phyloP scores from a whole-genome alignment of 1,140 invertebrate species.

The Drosophila serrata region DNA sequence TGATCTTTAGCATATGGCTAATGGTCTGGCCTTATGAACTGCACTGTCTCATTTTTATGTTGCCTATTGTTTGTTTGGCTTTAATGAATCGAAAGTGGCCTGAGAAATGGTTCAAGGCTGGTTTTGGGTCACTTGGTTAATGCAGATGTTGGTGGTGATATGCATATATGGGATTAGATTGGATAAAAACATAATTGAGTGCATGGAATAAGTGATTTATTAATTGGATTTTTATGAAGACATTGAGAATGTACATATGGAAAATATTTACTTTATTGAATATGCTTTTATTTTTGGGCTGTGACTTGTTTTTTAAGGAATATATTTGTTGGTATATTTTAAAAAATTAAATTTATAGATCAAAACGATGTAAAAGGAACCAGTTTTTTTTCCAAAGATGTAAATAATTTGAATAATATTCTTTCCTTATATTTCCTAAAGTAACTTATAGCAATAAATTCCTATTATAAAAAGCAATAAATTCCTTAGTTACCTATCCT shows the following conservation, averaged over 20 bases:
- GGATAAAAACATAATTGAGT: conserved; percentile 2
- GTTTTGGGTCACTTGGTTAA: conserved; percentile 25
- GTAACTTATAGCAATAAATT: neutral
- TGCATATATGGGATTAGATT: neutral
- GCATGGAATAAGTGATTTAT: neutral
- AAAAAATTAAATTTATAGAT: neutral
- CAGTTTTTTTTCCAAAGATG: neutral
- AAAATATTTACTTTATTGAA: neutral
- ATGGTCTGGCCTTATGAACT: conserved; percentile 47
- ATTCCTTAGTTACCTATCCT: no score
- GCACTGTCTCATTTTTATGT: conserved; percentile 47
- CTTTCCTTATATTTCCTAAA: neutral
- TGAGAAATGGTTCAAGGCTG: conserved; percentile 48
- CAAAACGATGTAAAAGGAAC: neutral
- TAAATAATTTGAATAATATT: neutral
- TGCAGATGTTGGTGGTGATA: conserved; percentile 2
- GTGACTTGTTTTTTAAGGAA: neutral
- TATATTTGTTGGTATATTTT: neutral
- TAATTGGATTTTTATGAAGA: neutral
- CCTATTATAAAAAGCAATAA: no score
- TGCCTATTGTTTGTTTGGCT: conserved; percentile 5
- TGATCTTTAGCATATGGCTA: conserved; percentile 76
- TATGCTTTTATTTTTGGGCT: no score
- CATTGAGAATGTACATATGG: no score
- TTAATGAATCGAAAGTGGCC: conserved; percentile 39